Percentiles rank a stretch among this genome's conserved stretches.
These are phyloP conservation scores for Teleiodes luculella DNA, from an alignment of 2,888 invertebrate species.

Conservation along the genomic window DNA sequence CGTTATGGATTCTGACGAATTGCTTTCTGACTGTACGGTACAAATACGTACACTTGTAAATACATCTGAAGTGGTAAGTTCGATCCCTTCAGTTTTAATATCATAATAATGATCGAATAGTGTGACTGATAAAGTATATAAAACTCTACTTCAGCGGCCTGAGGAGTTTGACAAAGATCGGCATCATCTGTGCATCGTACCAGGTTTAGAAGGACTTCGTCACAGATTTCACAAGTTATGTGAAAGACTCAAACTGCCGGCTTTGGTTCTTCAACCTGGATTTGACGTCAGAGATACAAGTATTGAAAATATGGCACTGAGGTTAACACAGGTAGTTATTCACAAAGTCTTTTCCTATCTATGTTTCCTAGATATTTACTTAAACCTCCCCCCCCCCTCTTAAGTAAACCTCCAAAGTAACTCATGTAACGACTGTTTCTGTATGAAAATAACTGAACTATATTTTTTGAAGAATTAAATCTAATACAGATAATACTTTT, in stretches of 20 bases:
- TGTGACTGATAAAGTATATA: not conserved
- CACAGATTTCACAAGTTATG: constrained; percentile 36
- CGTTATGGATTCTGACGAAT: not conserved
- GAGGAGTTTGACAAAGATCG: not conserved
- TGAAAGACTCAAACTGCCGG: constrained; percentile 43
- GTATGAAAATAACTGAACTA: too few species aligned
- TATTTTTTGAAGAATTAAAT: too few species aligned
- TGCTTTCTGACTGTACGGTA: not conserved
- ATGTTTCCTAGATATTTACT: not conserved
- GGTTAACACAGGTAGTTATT: constrained; percentile 33
- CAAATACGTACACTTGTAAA: not conserved
- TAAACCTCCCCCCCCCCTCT: too few species aligned
- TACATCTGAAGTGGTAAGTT: not conserved
- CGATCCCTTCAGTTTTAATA: not conserved
- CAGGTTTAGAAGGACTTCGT: constrained; percentile 48
- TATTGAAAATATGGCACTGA: constrained; percentile 34
- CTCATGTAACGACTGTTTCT: too few species aligned
- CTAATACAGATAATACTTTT: too few species aligned
- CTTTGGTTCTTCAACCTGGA: constrained; percentile 44
- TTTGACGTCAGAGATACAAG: constrained; percentile 35
- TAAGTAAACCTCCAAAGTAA: too few species aligned
- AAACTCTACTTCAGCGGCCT: not conserved
- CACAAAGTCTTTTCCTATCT: not conserved
- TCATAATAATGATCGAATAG: not conserved
- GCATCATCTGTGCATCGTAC: constrained; percentile 18